Conservation (phyloP, 2,113 vertebrate genomes). For the Pedetes capensis region DNA sequence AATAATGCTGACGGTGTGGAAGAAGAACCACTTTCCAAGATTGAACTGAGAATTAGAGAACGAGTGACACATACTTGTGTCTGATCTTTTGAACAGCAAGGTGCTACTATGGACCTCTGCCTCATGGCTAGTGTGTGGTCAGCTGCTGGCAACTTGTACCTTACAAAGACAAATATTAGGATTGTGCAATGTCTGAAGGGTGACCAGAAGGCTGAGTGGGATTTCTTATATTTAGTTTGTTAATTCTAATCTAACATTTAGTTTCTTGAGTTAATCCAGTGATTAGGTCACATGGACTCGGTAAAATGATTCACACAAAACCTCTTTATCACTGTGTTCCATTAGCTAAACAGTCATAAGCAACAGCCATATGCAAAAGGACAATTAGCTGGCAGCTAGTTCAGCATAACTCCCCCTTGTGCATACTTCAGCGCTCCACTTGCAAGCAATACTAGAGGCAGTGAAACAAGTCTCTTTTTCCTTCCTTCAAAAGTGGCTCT, state of each 20-base stretch:
- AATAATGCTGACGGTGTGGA: background rate
- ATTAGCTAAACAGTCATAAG: slow-evolving; percentile 43
- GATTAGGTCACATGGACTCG: slow-evolving; percentile 9
- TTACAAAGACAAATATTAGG: background rate
- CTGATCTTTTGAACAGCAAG: background rate
- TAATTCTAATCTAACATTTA: background rate
- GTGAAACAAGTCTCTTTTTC: background rate
- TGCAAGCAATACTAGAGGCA: background rate
- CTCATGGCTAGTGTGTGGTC: background rate
- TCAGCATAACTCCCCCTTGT: background rate
- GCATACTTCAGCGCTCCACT: background rate
- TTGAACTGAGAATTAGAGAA: background rate
- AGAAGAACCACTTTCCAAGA: background rate
- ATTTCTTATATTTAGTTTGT: slow-evolving; percentile 17
- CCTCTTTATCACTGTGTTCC: slow-evolving; percentile 1
- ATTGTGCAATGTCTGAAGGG: background rate
- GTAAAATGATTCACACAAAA: slow-evolving; percentile 16
- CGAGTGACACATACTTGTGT: background rate
- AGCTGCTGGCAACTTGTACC: background rate
- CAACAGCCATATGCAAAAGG: slow-evolving; percentile 40
- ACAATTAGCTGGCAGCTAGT: background rate
- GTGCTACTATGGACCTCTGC: background rate
- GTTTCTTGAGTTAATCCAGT: background rate
- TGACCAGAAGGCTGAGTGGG: background rate
- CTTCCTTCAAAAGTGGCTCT: background rate